Percentiles rank a stretch among this genome's conserved stretches.
Evolutionary conservation across 2,797 vertebrate species (phyloP).

Genomic region (Notamacropus eugenii): DNA sequence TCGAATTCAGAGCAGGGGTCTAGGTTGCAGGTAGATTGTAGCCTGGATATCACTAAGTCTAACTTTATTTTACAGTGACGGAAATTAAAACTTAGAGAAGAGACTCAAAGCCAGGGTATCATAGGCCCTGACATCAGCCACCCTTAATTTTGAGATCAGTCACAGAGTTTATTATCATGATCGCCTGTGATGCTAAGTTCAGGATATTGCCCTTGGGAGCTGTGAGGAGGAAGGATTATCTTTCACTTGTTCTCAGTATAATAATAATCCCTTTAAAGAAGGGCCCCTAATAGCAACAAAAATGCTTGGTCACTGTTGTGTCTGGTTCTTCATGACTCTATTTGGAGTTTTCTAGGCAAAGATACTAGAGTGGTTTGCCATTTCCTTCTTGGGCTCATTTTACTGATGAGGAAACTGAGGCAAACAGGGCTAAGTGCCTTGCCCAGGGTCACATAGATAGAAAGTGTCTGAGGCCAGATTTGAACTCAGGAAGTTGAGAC

Average conservation of each 20-base stretch:
- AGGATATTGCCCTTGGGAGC: rapidly evolving
- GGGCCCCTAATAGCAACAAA: rapidly evolving
- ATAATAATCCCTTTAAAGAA: neutral
- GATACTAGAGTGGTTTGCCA: too few relatives aligned
- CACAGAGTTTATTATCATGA: rapidly evolving
- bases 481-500: too few relatives aligned
- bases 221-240: rapidly evolving
- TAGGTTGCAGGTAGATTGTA: neutral
- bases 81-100: neutral
- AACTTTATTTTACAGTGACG: neutral
- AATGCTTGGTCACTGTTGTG: neutral
- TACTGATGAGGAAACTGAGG: too few relatives aligned
- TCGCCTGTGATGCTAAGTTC: rapidly evolving
- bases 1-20: neutral
- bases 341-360: too few relatives aligned
- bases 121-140: neutral
- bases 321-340: too few relatives aligned
- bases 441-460: too few relatives aligned
- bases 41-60: neutral
- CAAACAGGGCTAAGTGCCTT: too few relatives aligned
- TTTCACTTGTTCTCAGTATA: neutral
- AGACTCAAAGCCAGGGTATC: neutral
- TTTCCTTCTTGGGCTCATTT: too few relatives aligned
- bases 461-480: too few relatives aligned
- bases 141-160: too few relatives aligned